phyloP scores from a whole-genome alignment of 2,888 invertebrate genomes.

The Drosophila formosana region DNA sequence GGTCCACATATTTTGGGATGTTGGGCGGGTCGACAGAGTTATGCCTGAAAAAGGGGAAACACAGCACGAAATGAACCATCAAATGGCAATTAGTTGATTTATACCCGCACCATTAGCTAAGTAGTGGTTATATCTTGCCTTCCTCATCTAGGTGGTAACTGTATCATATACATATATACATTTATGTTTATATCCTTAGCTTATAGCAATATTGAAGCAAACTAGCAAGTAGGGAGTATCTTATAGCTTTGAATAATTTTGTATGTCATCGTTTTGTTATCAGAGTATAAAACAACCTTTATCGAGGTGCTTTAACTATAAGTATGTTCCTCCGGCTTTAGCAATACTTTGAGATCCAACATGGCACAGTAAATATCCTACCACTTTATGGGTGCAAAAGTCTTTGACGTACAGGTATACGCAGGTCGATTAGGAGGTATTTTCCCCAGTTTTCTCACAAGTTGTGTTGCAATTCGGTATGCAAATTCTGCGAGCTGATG shows the following conservation, averaged over 20 bases:
- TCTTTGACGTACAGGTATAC: neutral
- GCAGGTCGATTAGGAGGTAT: neutral
- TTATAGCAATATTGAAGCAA: too few species aligned
- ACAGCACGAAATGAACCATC: conserved; percentile 28
- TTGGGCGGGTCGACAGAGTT: conserved; percentile 18
- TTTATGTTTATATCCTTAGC: neutral
- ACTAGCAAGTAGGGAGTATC: too few species aligned
- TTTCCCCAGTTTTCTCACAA: conserved; percentile 1
- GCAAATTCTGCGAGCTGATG: conserved; percentile 28
- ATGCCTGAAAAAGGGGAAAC: conserved; percentile 1
- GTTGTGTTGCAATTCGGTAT: conserved; percentile 27
- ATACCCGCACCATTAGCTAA: conserved; percentile 5
- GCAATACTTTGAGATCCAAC: too few species aligned
- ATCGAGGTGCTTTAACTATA: too few species aligned
- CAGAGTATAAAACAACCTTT: too few species aligned
- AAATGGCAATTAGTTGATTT: conserved; percentile 41
- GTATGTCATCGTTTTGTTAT: too few species aligned
- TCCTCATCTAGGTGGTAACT: neutral
- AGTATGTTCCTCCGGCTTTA: too few species aligned
- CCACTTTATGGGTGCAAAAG: neutral
- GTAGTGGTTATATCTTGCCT: neutral
- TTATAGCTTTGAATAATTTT: too few species aligned
- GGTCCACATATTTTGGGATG: conserved; percentile 1
- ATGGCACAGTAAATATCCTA: neutral
- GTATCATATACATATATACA: neutral